Base-by-base conservation (phyloP, 2,888 invertebrate species). In the Yponomeuta cagnagella region DNA sequence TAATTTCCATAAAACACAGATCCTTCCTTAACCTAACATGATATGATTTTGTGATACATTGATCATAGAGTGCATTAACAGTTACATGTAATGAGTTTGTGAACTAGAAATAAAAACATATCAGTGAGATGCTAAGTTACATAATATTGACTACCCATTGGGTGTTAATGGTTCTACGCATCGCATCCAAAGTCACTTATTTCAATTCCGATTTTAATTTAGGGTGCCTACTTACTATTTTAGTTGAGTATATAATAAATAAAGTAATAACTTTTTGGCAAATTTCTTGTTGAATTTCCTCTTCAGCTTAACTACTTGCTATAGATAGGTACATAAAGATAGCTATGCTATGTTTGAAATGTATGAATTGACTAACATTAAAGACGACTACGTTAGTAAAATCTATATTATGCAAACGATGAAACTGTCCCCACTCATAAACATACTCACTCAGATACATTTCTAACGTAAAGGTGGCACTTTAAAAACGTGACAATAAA, bases 1-100 rank as follows among this genome's bases (percentile, higher is more conserved):
- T 79, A 78, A 78, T 73, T 74, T 77, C 71, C 73, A 72, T 74
- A 70, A 77, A 76, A 75, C 76, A 76, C 75, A 77, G 76, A 15
- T 72, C 72, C 71, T 73, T 73, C 70, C 85, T 87, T 88, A 88
- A 70, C 72, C 80, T 84, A 84, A 78, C 75, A 86, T 90, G 90
- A 90, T 90, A 90, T 90, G 90, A 78, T 83, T 81, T 43, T 79
- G 79, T 82, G 84, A 85, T 12, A 58, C 43, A 79, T 77, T 77
- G 77, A 58, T 58, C 12, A 58, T 58, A 58, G 15, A 58, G 52
- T 58, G 12, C 15, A 58, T 58, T 58, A 58, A 58, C 52, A 6
- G 15, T 58, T 15, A 58, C 8, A 52, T 1, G 12, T 58, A 15
- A 58, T 58, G 52, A 4, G 52, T 58, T 15, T 12, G 15, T 12